Conservation (phyloP, 2,797 vertebrate genomes). For the Apogon hyalosoma region DNA sequence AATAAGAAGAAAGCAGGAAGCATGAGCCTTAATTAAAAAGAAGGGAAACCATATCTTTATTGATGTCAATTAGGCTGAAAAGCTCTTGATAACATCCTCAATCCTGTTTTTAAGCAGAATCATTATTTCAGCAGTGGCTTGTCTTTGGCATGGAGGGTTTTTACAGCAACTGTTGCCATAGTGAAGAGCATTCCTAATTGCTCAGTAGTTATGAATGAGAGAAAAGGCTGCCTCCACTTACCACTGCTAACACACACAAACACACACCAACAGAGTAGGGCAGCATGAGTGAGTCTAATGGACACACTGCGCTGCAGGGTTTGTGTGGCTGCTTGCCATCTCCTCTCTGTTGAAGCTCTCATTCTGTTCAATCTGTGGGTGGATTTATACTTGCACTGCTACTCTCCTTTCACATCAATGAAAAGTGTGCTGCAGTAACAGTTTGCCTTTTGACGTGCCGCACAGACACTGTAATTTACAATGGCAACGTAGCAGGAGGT, state of each 20-base stretch:
- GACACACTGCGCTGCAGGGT: constrained; percentile 79
- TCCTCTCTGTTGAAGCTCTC: constrained; percentile 53
- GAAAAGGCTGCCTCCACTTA: constrained; percentile 45
- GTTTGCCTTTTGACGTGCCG: constrained; percentile 37
- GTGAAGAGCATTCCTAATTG: constrained; percentile 56
- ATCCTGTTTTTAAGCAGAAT: constrained; percentile 22
- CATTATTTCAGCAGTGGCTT: constrained; percentile 46
- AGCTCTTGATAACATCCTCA: constrained; percentile 28
- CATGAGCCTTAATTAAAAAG: constrained; percentile 7
- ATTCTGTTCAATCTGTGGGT: constrained; percentile 57
- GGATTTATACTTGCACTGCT: constrained; percentile 56
- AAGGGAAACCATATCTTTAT: constrained; percentile 21
- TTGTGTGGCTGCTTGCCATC: constrained; percentile 68
- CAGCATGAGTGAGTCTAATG: constrained; percentile 57
- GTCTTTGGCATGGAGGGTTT: constrained; percentile 19
- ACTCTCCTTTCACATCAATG: constrained; percentile 65
- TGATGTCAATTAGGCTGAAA: constrained; percentile 45
- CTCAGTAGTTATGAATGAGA: constrained; percentile 68
- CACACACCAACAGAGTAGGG: constrained; percentile 16
- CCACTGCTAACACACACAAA: constrained; percentile 70
- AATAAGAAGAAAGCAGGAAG: background rate
- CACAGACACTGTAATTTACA: constrained; percentile 2
- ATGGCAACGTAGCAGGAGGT: constrained; percentile 8
- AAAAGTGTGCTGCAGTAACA: constrained; percentile 44
- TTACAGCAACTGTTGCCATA: constrained; percentile 58